Evolutionary conservation across 1,140 invertebrate species (phyloP).

Genomic region (Aphelenchoides besseyi): DNA sequence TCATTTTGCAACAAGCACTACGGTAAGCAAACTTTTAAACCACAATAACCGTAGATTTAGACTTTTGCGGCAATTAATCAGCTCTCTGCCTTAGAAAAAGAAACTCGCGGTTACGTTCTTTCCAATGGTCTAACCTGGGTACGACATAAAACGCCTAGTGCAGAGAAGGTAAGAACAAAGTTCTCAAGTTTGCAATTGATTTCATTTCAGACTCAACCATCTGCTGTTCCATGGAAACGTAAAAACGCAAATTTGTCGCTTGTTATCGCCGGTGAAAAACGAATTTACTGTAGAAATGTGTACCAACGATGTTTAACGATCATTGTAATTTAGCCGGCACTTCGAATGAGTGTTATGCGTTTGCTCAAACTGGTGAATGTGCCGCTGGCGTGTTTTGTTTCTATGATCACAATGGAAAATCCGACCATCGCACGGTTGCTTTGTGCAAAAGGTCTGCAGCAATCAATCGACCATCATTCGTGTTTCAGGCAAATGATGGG

Average conservation of each 20-base stretch:
- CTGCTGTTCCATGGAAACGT: background rate
- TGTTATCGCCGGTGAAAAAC: conserved; percentile 29
- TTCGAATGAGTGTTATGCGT: conserved; percentile 46
- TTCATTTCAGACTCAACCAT: background rate
- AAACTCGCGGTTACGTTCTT: conserved; percentile 23
- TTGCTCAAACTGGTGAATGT: conserved; percentile 25
- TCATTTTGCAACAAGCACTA: background rate
- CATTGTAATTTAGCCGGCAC: too few relatives aligned
- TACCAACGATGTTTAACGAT: too few relatives aligned
- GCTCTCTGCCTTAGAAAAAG: too few relatives aligned
- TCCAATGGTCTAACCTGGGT: conserved; percentile 34
- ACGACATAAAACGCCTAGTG: conserved; percentile 23
- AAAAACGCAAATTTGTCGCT: conserved; percentile 7
- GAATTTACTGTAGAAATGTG: conserved; percentile 41
- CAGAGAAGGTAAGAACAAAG: background rate
- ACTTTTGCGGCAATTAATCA: too few relatives aligned
- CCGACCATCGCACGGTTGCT: conserved; percentile 25
- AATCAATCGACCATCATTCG: conserved; percentile 15
- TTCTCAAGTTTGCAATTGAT: background rate
- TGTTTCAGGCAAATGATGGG: conserved; percentile 43
- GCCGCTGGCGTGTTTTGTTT: conserved; percentile 33
- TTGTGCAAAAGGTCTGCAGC: conserved; percentile 32
- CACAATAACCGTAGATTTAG: too few relatives aligned
- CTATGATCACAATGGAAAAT: conserved; percentile 32
- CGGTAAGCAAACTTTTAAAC: too few relatives aligned